A percentile compares a stretch with the other conserved stretches of the same genome.
phyloP scores from a whole-genome alignment of 2,888 invertebrate genomes.

The Scelioninae gen. 1 region DNA sequence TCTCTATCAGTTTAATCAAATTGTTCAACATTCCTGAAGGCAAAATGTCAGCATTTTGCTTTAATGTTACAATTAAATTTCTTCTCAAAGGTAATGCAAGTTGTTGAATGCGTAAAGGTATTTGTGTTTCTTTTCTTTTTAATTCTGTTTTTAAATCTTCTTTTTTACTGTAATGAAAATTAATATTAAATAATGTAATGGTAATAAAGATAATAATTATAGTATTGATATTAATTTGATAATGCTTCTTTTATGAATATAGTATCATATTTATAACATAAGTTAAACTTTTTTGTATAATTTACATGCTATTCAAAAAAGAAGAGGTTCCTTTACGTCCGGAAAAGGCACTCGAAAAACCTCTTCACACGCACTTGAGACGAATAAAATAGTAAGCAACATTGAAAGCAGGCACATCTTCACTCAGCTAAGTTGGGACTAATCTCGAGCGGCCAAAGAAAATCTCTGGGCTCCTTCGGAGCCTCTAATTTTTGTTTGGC shows the following conservation, averaged over 20 bases:
- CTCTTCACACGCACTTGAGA: no score
- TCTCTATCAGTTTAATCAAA: constrained; percentile 77
- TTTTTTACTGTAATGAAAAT: constrained; percentile 68
- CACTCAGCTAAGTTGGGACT: no score
- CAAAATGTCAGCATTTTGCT: constrained; percentile 73
- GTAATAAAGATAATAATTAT: background rate
- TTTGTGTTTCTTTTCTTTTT: constrained; percentile 69
- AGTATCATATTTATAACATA: background rate
- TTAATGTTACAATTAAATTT: constrained; percentile 75
- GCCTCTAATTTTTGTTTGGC: no score
- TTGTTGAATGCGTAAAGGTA: constrained; percentile 76
- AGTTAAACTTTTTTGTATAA: background rate
- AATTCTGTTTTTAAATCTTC: constrained; percentile 69
- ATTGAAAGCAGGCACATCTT: no score
- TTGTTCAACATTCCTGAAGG: constrained; percentile 76
- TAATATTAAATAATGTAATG: background rate
- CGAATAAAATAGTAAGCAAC: no score
- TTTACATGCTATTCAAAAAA: no score
- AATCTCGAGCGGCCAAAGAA: no score
- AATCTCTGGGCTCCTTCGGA: no score
- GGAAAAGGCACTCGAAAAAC: no score
- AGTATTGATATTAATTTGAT: background rate
- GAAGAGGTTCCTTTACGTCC: no score
- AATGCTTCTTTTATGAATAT: background rate
- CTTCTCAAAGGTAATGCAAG: constrained; percentile 78